A percentile compares a stretch with the other conserved stretches of the same genome.
These are phyloP conservation scores for Drosophila meridiana DNA, from an alignment of 2,888 invertebrate genomes.

Conservation along the genomic window DNA sequence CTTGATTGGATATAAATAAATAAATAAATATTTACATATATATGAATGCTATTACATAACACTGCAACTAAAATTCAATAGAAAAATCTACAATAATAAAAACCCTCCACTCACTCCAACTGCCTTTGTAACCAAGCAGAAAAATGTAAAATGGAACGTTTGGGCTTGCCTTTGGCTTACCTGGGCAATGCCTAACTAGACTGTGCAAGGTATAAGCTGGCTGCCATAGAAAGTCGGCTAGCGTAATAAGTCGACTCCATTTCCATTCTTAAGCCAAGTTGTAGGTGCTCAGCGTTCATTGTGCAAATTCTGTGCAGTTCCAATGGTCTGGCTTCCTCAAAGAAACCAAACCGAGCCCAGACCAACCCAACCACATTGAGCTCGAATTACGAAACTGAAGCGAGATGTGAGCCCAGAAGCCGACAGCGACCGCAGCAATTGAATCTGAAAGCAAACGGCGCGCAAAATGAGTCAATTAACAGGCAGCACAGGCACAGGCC, in stretches of 20 bases:
- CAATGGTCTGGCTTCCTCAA: conserved; percentile 35
- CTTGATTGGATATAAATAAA: background rate
- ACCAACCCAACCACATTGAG: conserved; percentile 31
- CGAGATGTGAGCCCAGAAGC: conserved; percentile 15
- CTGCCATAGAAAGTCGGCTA: conserved; percentile 33
- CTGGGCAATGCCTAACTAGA: background rate
- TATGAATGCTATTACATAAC: background rate
- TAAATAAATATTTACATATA: background rate
- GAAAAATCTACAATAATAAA: background rate
- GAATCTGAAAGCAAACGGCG: conserved; percentile 69
- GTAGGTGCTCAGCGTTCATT: conserved; percentile 21
- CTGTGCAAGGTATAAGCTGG: conserved; percentile 23
- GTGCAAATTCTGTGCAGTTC: conserved; percentile 16
- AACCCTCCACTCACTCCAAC: background rate
- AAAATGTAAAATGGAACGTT: conserved; percentile 2
- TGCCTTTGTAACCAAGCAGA: conserved; percentile 1
- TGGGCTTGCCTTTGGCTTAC: background rate
- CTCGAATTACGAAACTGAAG: conserved; percentile 45
- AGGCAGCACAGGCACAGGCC: conserved; percentile 27
- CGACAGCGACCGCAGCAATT: conserved; percentile 44
- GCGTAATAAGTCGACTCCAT: conserved; percentile 42
- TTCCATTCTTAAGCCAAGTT: conserved; percentile 31
- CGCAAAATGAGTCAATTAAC: conserved; percentile 75
- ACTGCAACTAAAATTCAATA: background rate
- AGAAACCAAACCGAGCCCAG: conserved; percentile 18